These are phyloP conservation scores for Micrasema longulum DNA, from an alignment of 1,140 invertebrate genomes.

Conservation along the genomic window DNA sequence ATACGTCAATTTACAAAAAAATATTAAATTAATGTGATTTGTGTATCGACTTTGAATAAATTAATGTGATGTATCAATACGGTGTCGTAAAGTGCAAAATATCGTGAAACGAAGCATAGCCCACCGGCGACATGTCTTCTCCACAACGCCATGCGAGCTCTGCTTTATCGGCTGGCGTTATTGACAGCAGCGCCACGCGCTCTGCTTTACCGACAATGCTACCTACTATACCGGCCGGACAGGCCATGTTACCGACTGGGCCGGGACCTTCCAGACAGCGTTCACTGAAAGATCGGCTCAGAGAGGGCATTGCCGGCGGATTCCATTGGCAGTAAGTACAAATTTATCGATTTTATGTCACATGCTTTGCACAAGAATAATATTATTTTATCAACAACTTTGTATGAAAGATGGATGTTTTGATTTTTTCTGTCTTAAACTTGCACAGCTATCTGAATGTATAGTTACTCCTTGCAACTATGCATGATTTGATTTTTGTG, in stretches of 20 bases:
- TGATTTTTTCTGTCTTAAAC: too few species aligned
- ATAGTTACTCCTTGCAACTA: too few species aligned
- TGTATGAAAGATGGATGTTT: too few species aligned
- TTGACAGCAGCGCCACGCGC: conserved; percentile 15
- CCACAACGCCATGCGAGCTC: conserved; percentile 36
- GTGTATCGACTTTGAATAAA: conserved; percentile 2
- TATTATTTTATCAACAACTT: too few species aligned
- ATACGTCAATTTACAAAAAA: conserved; percentile 13
- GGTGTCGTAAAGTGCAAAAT: conserved; percentile 25
- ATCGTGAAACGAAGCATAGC: conserved; percentile 23
- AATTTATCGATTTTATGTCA: conserved; percentile 43
- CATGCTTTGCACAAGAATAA: too few species aligned
- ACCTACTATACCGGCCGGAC: conserved; percentile 55
- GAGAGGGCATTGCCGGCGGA: conserved; percentile 80
- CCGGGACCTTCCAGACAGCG: conserved; percentile 74
- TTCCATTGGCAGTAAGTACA: conserved; percentile 82
- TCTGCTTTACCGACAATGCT: conserved; percentile 52
- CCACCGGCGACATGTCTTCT: conserved; percentile 34
- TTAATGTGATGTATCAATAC: conserved; percentile 34
- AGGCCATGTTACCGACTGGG: conserved; percentile 65
- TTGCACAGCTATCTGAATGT: too few species aligned
- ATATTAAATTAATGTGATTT: conserved; percentile 14
- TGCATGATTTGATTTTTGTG: too few species aligned
- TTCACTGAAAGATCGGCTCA: conserved; percentile 77
- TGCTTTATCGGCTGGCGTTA: conserved; percentile 52